Base-by-base conservation (phyloP, 1,140 invertebrate genomes). In the Ceratitis capitata region DNA sequence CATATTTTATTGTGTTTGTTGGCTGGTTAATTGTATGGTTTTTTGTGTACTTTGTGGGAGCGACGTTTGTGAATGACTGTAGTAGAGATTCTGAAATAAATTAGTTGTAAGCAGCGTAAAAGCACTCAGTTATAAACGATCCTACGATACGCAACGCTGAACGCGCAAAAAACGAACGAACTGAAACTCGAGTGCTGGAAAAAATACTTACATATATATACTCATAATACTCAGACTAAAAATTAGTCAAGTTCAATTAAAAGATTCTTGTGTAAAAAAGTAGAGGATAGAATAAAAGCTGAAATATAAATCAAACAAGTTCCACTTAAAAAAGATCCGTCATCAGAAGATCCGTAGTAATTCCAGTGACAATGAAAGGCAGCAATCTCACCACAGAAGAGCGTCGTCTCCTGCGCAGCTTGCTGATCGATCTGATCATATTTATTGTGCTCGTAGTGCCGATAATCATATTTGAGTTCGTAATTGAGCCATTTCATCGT, bases 401-500 rank as follows among this genome's bases (percentile, higher is more conserved):
- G 35, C 88, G 88, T 2, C 82, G 84, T 23, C 19, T 87, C 7
- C 78, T 69, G 2, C 89, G 85, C 2, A 87, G 88, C 6, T 49
- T 90, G 26, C 61, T 90, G 6, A 64, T 88, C 85, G 90, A 91
- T 51, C 86, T 91, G 9, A 82, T 90, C 7, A 86, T 91, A 12
- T 58, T 91, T 0, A 86, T 90, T 29, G 82, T 89, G 16, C 87
- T 91, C 6, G 0, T 86, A 0, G 88, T 96, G 87, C 93, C 95
- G 9, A 94, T 97, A 85, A 92, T 96, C 78, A 93, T 94, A 86
- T 95, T 95, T 87, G 96, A 94, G 91, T 91, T 96, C 9, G 95
- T 94, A 91, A 96, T 95, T 9, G 92, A 94, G 58, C 97, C 98
- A 0, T 97, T 95, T 91, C 93, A 97, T 78, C 93, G 98, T 83